Base-by-base conservation (phyloP, 2,888 invertebrate genomes). In the Cylindroiulus punctatus region DNA sequence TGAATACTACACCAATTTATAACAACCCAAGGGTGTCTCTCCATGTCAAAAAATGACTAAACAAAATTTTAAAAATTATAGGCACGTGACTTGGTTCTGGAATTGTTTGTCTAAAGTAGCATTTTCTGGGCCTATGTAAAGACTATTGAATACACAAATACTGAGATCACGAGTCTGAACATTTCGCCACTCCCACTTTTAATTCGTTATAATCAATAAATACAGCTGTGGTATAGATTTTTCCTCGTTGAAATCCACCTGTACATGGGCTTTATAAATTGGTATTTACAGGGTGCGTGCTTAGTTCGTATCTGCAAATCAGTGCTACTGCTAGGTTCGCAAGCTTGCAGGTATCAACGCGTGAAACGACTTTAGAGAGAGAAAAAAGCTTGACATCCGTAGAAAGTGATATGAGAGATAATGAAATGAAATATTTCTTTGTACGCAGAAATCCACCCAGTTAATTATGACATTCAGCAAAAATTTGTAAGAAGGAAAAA, bases 401-500 rank as follows among this genome's bases (percentile, higher is more conserved):
- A 76, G 76, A 76, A 76, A 76, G 76, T 76, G 30, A 76, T 76
- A 76, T 30, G 76, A 30, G 76, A 76, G 76, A 76, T 76, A 76
- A 76, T 26, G 32, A 76, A 76, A 76, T 76, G 76, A 76, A 76
- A 76, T 76, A 76, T 76, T 76, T 76, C 30, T 76, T 76, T 76
- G 76, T 30, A 17, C 26, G 76, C 30, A 30, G 76, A 76, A 76
- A 76, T 30, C 76, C 30, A 76, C 76, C 76, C 76, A 30, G 76
- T 76, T 30, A 76, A 76, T 76, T 76, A 76, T 76, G 76, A 76
- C 76, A 76, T 76, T 76, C 76, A 76, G 76, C 76, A 76, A 32
- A 76, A 32, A 26, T 76, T 76, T 76, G 30, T 76, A 30, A 76
- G 76, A 76, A 76, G 76, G 76, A 76, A 76, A 76, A 76, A 76